These are phyloP conservation scores for Amblyteles armatorius DNA, from an alignment of 2,888 invertebrate species.

Conservation along the genomic window DNA sequence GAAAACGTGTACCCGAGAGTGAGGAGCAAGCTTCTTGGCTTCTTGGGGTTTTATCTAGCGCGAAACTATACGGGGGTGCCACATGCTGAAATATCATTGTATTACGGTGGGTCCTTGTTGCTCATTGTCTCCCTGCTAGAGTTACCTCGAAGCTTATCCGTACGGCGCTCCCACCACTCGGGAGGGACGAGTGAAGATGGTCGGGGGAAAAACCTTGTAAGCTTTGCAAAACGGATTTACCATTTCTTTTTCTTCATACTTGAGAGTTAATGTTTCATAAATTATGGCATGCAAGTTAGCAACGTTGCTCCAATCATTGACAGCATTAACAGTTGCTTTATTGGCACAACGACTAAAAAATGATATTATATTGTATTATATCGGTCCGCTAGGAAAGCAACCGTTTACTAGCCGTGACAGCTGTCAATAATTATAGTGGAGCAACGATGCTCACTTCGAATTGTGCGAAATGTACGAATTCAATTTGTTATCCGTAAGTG, in stretches of 20 bases:
- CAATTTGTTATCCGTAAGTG: too few relatives aligned
- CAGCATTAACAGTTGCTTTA: too few relatives aligned
- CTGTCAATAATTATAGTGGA: too few relatives aligned
- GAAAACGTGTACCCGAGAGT: slow-evolving; percentile 40
- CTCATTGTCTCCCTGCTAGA: slow-evolving; percentile 48
- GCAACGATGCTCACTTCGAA: too few relatives aligned
- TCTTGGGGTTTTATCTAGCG: slow-evolving; percentile 28
- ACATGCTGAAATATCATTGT: slow-evolving; percentile 68
- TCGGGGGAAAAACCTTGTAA: not conserved
- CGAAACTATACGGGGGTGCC: slow-evolving; percentile 56
- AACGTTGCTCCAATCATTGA: too few relatives aligned
- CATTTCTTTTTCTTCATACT: not conserved
- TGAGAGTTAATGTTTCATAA: not conserved
- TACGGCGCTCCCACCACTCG: not conserved
- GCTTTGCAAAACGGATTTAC: not conserved
- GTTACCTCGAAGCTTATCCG: slow-evolving; percentile 40
- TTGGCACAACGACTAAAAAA: too few relatives aligned
- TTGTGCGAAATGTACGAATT: too few relatives aligned
- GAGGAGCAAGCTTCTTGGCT: slow-evolving; percentile 20
- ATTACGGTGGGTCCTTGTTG: slow-evolving; percentile 53
- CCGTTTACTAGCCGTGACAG: too few relatives aligned
- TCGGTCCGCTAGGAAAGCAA: too few relatives aligned
- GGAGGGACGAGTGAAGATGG: not conserved
- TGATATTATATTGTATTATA: too few relatives aligned
- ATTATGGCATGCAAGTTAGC: not conserved